These are phyloP conservation scores for Loris lydekkerianus DNA, from an alignment of 2,797 vertebrate genomes.

Conservation along the genomic window DNA sequence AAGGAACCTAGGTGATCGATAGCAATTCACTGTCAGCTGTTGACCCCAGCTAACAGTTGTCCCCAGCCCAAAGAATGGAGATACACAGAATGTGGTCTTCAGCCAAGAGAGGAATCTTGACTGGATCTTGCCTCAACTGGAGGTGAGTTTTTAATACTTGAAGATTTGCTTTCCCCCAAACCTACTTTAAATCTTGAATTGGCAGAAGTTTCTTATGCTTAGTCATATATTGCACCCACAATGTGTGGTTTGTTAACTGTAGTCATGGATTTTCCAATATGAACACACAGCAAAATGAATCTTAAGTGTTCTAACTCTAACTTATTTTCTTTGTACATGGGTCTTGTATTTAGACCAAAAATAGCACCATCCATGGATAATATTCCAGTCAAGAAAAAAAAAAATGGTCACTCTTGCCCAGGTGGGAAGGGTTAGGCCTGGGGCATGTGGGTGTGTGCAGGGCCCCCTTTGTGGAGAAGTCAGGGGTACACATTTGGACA, in stretches of 20 bases:
- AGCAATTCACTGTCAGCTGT: neutral
- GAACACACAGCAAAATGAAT: neutral
- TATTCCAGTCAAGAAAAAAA: neutral
- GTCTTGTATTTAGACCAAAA: neutral
- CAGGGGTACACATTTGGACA: neutral
- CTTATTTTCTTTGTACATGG: neutral
- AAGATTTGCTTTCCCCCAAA: neutral
- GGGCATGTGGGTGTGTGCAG: fast-evolving
- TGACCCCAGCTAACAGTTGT: neutral
- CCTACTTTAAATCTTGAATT: neutral
- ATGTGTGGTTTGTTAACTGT: neutral
- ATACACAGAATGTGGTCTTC: neutral
- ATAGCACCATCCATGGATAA: fast-evolving
- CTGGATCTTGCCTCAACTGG: neutral
- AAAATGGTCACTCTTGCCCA: neutral
- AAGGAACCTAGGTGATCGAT: neutral
- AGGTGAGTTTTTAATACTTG: constrained; percentile 52
- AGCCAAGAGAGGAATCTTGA: neutral
- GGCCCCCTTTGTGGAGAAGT: neutral
- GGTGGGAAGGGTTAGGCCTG: neutral
- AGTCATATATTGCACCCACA: neutral
- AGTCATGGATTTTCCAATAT: neutral
- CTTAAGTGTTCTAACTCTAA: neutral
- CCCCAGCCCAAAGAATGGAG: neutral
- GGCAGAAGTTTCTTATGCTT: constrained; percentile 44